phyloP scores from a whole-genome alignment of 2,888 invertebrate species.

The Brachylomia viminalis region DNA sequence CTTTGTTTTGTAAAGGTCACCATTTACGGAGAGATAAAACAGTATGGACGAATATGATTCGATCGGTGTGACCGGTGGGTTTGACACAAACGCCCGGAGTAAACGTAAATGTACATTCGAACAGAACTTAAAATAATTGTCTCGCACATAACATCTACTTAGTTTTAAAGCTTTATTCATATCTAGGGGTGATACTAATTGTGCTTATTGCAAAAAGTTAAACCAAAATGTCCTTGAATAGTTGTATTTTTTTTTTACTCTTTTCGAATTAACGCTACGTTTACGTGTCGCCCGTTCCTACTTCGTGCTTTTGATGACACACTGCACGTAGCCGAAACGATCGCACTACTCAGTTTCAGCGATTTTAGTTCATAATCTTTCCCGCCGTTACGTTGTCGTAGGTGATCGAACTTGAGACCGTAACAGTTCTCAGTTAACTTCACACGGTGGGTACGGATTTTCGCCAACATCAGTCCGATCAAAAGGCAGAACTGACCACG shows the following conservation, averaged over 20 bases:
- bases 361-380: not conserved
- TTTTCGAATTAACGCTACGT: not conserved
- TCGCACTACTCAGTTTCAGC: not conserved
- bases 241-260: not conserved
- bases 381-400: too few species aligned
- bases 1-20: slow-evolving; percentile 1
- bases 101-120: not conserved
- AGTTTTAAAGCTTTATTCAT: not conserved
- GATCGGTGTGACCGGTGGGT: not conserved
- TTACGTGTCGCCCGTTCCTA: not conserved
- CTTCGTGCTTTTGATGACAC: not conserved
- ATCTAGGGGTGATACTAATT: not conserved
- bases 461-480: too few species aligned
- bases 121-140: not conserved
- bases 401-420: too few species aligned
- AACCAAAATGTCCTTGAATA: not conserved
- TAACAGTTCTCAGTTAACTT: too few species aligned
- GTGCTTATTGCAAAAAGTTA: not conserved
- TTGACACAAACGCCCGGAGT: not conserved
- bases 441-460: too few species aligned
- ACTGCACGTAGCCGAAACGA: not conserved
- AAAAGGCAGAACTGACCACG: too few species aligned
- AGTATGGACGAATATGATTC: not conserved
- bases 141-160: not conserved
- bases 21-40: too few species aligned